Evolutionary conservation across 2,888 invertebrate genomes (phyloP).

Genomic region (Mythimna impura): DNA sequence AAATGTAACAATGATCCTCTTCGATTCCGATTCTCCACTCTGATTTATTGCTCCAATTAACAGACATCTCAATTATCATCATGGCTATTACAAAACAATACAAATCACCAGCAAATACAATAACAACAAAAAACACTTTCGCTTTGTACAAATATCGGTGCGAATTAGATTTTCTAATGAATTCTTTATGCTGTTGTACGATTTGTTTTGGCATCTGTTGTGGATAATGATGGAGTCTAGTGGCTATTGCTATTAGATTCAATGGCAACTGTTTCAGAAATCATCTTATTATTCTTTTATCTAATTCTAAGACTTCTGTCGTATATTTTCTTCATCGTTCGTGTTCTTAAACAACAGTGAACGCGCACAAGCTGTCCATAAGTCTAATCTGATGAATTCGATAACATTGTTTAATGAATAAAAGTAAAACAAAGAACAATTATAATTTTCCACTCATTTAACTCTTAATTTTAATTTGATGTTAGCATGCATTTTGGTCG

Average conservation of each 20-base stretch:
- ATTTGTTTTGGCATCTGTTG: constrained; percentile 45
- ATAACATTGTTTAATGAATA: constrained; percentile 20
- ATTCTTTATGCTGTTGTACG: constrained; percentile 49
- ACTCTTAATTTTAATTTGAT: constrained; percentile 24
- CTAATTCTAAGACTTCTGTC: neutral
- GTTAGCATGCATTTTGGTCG: constrained; percentile 26
- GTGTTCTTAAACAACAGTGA: neutral
- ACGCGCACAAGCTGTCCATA: neutral
- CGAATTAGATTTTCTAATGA: constrained; percentile 57
- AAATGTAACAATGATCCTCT: neutral
- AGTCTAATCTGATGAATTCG: constrained; percentile 11
- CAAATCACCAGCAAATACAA: constrained; percentile 42
- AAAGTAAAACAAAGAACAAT: constrained; percentile 28
- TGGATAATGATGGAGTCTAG: constrained; percentile 2
- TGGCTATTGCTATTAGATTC: constrained; percentile 27
- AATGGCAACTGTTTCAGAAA: too few relatives aligned
- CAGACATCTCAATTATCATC: constrained; percentile 43
- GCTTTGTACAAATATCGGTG: constrained; percentile 47
- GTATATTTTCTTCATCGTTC: neutral
- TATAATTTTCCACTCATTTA: constrained; percentile 41
- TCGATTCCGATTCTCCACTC: neutral
- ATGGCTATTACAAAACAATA: constrained; percentile 32
- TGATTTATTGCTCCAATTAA: constrained; percentile 24
- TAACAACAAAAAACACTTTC: constrained; percentile 58
- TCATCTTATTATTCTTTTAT: neutral